Conservation (phyloP, 2,797 vertebrate genomes). For the Varecia variegata region DNA sequence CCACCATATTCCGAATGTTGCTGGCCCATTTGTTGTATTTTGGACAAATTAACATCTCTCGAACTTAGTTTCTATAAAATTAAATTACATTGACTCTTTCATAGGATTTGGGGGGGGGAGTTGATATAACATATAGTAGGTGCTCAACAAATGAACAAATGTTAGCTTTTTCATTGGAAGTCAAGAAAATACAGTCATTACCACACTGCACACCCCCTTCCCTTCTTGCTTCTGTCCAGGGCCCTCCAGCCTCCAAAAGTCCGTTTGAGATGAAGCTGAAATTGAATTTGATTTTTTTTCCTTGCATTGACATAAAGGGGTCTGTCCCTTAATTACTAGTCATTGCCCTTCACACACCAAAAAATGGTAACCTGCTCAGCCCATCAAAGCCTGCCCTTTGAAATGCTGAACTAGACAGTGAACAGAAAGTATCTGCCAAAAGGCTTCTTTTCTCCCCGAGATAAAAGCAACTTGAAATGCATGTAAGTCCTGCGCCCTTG, state of each 20-base stretch:
- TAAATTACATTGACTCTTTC: neutral
- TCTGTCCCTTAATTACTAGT: conserved; percentile 65
- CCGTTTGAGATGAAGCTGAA: neutral
- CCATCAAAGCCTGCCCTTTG: conserved; percentile 75
- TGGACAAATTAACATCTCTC: neutral
- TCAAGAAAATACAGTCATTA: neutral
- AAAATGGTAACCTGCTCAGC: conserved; percentile 33
- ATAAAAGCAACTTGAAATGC: conserved; percentile 84
- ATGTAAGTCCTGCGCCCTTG: conserved; percentile 79
- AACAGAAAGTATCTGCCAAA: conserved; percentile 77
- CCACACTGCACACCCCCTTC: rapidly evolving
- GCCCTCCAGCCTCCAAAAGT: neutral
- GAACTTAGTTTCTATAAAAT: neutral
- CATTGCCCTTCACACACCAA: conserved; percentile 34
- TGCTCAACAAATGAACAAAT: neutral
- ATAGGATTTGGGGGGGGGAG: neutral
- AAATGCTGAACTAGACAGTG: conserved; percentile 68
- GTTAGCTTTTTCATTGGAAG: neutral
- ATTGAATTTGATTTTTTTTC: conserved; percentile 22
- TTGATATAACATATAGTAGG: neutral
- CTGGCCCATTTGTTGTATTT: neutral
- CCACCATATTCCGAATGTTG: neutral
- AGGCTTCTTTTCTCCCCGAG: conserved; percentile 73
- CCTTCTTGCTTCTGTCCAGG: neutral
- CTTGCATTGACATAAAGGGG: conserved; percentile 54